Evolutionary conservation across 2,888 invertebrate genomes (phyloP).

Genomic region (Alsophila aescularia): DNA sequence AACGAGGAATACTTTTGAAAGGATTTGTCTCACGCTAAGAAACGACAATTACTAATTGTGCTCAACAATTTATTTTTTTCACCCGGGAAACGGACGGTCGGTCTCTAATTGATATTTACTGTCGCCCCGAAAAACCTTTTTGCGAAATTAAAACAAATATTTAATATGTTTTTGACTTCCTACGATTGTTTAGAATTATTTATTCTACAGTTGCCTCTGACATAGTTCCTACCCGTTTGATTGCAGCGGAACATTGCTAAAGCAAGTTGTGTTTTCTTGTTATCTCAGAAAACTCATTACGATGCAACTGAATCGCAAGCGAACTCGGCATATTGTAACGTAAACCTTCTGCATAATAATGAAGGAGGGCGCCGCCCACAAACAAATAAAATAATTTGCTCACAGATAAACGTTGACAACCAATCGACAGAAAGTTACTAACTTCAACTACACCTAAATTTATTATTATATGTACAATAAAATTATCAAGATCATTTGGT

Average conservation of each 20-base stretch:
- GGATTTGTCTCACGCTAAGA: slow-evolving; percentile 76
- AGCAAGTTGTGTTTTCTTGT: slow-evolving; percentile 28
- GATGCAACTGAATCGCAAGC: slow-evolving; percentile 29
- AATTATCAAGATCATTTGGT: too few relatives aligned
- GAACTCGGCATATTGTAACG: slow-evolving; percentile 22
- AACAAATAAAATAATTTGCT: slow-evolving; percentile 12
- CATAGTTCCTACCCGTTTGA: slow-evolving; percentile 14
- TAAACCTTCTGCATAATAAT: slow-evolving; percentile 23
- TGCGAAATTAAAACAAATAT: slow-evolving; percentile 57
- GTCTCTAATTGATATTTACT: slow-evolving; percentile 63
- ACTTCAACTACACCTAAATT: too few relatives aligned
- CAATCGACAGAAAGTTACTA: too few relatives aligned
- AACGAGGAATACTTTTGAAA: slow-evolving; percentile 67
- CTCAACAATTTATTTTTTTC: slow-evolving; percentile 51
- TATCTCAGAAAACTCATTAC: slow-evolving; percentile 36
- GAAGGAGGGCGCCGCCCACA: not conserved
- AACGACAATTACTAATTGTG: slow-evolving; percentile 69
- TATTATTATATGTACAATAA: too few relatives aligned
- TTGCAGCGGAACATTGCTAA: slow-evolving; percentile 23
- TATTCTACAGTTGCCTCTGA: slow-evolving; percentile 11
- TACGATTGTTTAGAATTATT: slow-evolving; percentile 16
- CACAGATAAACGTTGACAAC: too few relatives aligned
- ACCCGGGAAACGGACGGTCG: slow-evolving; percentile 54
- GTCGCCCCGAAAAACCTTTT: slow-evolving; percentile 49
- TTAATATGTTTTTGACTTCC: slow-evolving; percentile 41